phyloP scores from a whole-genome alignment of 2,797 vertebrate genomes.

The Manis pentadactyla region DNA sequence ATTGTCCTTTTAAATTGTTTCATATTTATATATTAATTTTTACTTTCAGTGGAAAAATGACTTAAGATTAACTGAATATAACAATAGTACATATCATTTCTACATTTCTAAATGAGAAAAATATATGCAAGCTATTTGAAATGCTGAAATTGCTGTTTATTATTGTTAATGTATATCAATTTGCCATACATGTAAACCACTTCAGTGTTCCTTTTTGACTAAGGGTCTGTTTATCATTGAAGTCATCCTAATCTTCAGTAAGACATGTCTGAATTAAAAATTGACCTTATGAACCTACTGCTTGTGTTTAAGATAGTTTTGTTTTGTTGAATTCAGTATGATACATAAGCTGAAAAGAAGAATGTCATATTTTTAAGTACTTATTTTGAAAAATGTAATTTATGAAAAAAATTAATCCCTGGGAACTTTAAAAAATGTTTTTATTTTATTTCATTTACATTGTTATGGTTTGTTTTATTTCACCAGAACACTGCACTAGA shows the following conservation, averaged over 20 bases:
- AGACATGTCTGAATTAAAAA: not conserved
- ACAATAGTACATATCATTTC: not conserved
- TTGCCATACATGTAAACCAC: not conserved
- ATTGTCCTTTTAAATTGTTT: not conserved
- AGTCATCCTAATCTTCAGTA: not conserved
- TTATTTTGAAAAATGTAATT: conserved; percentile 44
- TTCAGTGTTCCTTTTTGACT: not conserved
- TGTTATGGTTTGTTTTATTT: conserved; percentile 47
- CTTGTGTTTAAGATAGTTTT: not conserved
- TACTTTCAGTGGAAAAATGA: not conserved
- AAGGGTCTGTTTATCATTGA: not conserved
- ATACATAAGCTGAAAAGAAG: not conserved
- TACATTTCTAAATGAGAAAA: conserved; percentile 41
- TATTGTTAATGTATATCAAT: not conserved
- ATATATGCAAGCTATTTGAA: not conserved
- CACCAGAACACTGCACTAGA: conserved; percentile 90
- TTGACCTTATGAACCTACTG: not conserved
- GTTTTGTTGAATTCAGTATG: conserved; percentile 46
- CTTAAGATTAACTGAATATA: not conserved
- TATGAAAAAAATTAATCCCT: conserved; percentile 10
- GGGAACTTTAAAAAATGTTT: not conserved
- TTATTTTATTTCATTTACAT: not conserved
- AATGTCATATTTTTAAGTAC: conserved; percentile 26
- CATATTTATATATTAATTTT: not conserved
- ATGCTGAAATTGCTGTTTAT: not conserved